These are phyloP conservation scores for Andrena bucephala DNA, from an alignment of 2,888 invertebrate genomes.

Conservation along the genomic window DNA sequence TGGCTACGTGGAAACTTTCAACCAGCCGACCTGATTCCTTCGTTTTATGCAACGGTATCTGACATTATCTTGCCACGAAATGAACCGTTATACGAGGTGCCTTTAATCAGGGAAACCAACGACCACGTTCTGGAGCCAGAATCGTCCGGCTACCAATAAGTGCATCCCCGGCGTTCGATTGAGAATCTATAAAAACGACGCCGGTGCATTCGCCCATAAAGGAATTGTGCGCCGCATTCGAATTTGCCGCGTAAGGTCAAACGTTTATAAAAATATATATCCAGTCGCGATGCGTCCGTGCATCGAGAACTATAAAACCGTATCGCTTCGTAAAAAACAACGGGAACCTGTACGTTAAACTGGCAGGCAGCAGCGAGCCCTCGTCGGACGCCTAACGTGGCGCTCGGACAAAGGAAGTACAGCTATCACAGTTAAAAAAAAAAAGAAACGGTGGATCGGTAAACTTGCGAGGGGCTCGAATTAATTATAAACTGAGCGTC, in stretches of 20 bases:
- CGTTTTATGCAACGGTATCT: conserved; percentile 30
- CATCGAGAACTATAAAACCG: conserved; percentile 3
- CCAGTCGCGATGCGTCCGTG: background rate
- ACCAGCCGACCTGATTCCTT: conserved; percentile 29
- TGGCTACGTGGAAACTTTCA: conserved; percentile 44
- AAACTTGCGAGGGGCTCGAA: background rate
- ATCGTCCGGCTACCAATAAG: background rate
- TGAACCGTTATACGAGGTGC: conserved; percentile 31
- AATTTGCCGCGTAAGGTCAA: background rate
- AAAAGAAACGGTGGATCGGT: conserved; percentile 2
- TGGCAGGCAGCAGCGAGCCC: conserved; percentile 1
- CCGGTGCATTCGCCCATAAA: background rate
- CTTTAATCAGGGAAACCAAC: background rate
- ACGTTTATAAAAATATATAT: conserved; percentile 12
- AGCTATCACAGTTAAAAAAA: background rate
- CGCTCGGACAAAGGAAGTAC: conserved; percentile 7
- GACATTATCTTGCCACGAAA: conserved; percentile 16
- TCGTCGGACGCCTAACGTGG: conserved; percentile 19
- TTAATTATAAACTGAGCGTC: background rate
- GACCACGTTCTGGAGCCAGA: conserved; percentile 9
- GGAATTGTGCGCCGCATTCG: background rate
- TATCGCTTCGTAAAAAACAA: background rate
- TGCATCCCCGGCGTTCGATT: background rate
- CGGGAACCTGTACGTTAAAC: background rate
- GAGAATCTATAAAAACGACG: background rate